These are phyloP conservation scores for Nannoperca australis DNA, from an alignment of 2,797 vertebrate genomes.

Conservation along the genomic window DNA sequence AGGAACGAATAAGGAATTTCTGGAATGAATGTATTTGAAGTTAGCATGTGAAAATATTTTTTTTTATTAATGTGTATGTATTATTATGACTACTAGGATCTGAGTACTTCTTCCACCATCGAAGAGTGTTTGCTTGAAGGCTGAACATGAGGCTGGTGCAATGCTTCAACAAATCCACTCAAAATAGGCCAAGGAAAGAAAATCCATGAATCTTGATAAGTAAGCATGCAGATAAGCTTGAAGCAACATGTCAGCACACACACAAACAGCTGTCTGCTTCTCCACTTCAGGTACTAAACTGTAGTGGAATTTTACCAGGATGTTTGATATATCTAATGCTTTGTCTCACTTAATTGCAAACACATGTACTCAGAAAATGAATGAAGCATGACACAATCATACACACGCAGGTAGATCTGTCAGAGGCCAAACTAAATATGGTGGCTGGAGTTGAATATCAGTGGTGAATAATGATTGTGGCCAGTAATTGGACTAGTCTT, in stretches of 20 bases:
- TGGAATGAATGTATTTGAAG: too few species aligned
- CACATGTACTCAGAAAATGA: not conserved
- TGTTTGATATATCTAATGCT: not conserved
- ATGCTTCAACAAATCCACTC: not conserved
- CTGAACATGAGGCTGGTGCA: not conserved
- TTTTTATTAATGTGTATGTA: too few species aligned
- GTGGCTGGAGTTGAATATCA: not conserved
- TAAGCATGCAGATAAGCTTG: constrained; percentile 4
- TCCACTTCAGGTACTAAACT: not conserved
- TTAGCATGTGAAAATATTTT: too few species aligned
- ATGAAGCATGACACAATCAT: not conserved
- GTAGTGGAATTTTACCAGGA: not conserved
- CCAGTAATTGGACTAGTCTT: not conserved
- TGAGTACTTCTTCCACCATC: not conserved
- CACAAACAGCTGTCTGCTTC: not conserved
- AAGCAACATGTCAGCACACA: not conserved
- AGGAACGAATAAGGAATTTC: rapidly evolving
- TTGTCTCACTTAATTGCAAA: not conserved
- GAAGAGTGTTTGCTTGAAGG: not conserved
- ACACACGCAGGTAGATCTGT: not conserved
- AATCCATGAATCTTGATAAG: not conserved
- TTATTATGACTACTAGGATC: too few species aligned
- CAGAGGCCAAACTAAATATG: not conserved
- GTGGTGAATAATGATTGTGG: not conserved
- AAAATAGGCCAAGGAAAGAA: not conserved